phyloP scores from a whole-genome alignment of 1,140 invertebrate genomes.

The Ctenoplectra terminalis region DNA sequence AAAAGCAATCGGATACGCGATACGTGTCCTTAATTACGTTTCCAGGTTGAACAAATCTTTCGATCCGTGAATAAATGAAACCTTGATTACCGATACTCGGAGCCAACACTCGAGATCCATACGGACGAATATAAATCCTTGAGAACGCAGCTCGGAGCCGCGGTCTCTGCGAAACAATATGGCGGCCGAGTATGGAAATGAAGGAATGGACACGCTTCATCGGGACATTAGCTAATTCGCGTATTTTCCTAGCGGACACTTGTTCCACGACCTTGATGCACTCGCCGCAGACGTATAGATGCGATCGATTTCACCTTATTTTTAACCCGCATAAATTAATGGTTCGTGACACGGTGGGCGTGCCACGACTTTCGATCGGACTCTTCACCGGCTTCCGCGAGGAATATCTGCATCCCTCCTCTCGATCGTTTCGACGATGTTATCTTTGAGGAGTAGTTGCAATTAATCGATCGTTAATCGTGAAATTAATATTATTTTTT shows the following conservation, averaged over 20 bases:
- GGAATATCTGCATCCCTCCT: not conserved
- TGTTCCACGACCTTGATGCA: slow-evolving; percentile 10
- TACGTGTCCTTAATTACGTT: not conserved
- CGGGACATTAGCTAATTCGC: slow-evolving; percentile 44
- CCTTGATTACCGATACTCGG: not conserved
- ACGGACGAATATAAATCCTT: not conserved
- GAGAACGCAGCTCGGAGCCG: not conserved
- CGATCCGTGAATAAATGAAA: slow-evolving; percentile 7
- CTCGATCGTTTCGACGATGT: not conserved
- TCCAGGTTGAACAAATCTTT: not conserved
- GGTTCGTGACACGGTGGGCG: slow-evolving; percentile 25
- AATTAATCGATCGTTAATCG: no score
- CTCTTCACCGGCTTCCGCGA: not conserved
- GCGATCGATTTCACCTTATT: slow-evolving; percentile 67
- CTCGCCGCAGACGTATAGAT: slow-evolving; percentile 44
- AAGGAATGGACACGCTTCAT: slow-evolving; percentile 15
- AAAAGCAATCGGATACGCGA: no score
- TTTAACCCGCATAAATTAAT: slow-evolving; percentile 72
- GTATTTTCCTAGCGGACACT: slow-evolving; percentile 19
- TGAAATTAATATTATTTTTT: no score
- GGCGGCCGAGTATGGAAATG: slow-evolving; percentile 4
- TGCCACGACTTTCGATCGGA: slow-evolving; percentile 28
- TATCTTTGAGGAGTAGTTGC: no score
- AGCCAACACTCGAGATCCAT: not conserved
- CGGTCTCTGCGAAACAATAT: not conserved